A percentile compares a stretch with the other conserved stretches of the same genome.
These are phyloP conservation scores for Nomia melanderi DNA, from an alignment of 1,140 invertebrate genomes.

Conservation along the genomic window DNA sequence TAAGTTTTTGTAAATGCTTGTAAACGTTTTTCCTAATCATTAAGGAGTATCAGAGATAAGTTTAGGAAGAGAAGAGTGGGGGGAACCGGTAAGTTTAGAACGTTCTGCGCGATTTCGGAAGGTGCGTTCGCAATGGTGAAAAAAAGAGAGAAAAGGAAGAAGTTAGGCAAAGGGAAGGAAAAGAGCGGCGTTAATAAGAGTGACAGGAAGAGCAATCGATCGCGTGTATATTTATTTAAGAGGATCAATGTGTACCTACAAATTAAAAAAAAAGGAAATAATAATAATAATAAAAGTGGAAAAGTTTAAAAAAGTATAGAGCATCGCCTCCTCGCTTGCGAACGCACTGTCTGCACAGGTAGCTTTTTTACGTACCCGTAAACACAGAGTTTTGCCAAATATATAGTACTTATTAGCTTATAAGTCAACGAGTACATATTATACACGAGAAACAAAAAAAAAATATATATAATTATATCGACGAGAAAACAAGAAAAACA, in stretches of 20 bases:
- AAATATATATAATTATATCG: conserved; percentile 65
- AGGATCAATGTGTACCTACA: neutral
- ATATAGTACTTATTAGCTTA: conserved; percentile 80
- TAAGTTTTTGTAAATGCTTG: conserved; percentile 82
- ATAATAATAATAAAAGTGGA: neutral
- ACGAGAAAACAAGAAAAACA: conserved; percentile 23
- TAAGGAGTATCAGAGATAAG: conserved; percentile 73
- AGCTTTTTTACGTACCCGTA: conserved; percentile 81
- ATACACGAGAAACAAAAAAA: conserved; percentile 47
- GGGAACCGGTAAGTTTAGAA: conserved; percentile 69
- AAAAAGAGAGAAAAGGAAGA: neutral
- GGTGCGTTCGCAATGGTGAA: conserved; percentile 57
- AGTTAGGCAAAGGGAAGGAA: neutral
- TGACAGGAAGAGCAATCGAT: neutral
- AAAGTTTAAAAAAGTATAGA: neutral
- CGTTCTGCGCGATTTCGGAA: conserved; percentile 71
- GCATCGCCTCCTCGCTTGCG: conserved; percentile 36
- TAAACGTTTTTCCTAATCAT: conserved; percentile 79
- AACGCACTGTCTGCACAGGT: conserved; percentile 73
- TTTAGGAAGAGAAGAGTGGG: conserved; percentile 67
- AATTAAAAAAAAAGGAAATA: neutral
- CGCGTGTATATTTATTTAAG: conserved; percentile 38
- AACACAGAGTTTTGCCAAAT: conserved; percentile 79
- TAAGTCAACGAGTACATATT: conserved; percentile 70
- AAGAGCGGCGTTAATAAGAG: neutral